Conservation (phyloP, 30 jellyfish, hydroid and myxozoan genomes). For the Mastigias papua region DNA sequence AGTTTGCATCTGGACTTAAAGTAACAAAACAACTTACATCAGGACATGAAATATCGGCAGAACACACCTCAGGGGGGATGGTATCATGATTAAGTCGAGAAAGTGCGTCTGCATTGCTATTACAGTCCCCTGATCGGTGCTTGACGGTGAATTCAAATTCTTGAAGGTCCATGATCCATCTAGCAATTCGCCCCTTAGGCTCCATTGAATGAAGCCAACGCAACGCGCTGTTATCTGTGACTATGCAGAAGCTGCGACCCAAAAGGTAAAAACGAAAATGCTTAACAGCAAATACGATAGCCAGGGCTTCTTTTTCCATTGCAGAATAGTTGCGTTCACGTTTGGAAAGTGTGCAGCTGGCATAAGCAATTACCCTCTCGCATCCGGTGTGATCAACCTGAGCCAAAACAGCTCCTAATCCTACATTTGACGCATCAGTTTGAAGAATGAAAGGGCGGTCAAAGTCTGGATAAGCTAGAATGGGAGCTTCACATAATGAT, state of each 20-base stretch:
- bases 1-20: slow-evolving; percentile 7
- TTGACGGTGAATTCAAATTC: slow-evolving; percentile 37
- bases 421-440: slow-evolving; percentile 48
- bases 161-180: slow-evolving; percentile 54
- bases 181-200: slow-evolving; percentile 59
- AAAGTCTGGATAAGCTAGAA: slow-evolving; percentile 49
- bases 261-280: slow-evolving; percentile 48
- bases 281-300: slow-evolving; percentile 37
- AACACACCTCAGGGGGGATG: not conserved
- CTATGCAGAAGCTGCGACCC: slow-evolving; percentile 34
- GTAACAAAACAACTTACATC: not conserved
- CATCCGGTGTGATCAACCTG: slow-evolving; percentile 30
- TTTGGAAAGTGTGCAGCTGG: slow-evolving; percentile 39
- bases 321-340: slow-evolving; percentile 57
- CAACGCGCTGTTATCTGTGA: slow-evolving; percentile 52
- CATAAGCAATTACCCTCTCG: slow-evolving; percentile 52
- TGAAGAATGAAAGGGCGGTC: slow-evolving; percentile 36
- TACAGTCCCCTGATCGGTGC: slow-evolving; percentile 41
- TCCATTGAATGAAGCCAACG: slow-evolving; percentile 55
- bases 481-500: slow-evolving; percentile 51
- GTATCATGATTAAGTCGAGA: slow-evolving; percentile 1
- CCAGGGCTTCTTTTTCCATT: slow-evolving; percentile 70
- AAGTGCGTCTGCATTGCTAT: slow-evolving; percentile 16
- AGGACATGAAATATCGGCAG: slow-evolving; percentile 4
- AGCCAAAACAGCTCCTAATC: slow-evolving; percentile 47